Base-by-base conservation (phyloP, 2,113 vertebrate species). In the Salvelinus alpinus region DNA sequence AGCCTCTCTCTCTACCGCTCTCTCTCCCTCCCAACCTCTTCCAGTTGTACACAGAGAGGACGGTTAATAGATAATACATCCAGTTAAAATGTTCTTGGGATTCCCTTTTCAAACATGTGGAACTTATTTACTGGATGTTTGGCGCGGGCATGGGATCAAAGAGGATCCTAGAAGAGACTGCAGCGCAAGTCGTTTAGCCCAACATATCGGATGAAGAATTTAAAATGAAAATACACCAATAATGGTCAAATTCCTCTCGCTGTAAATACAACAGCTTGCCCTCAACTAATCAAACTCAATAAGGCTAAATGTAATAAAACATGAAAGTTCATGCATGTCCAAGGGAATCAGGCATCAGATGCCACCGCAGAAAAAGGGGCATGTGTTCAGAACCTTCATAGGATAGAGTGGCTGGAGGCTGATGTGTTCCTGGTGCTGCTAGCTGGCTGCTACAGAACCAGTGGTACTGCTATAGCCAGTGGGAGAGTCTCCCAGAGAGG, bases 21-120 rank as follows among this genome's bases (percentile, higher is more conserved):
- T 85, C 84, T 86, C 77, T 70, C 75, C 60, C 65, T 72, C 38
- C 70, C 75, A 71, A 77, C 72, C 79, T 66, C 22, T 57, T 72
- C 62, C 60, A 71, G 47, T 82, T 48, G 66, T 79, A 76, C 51
- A 59, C 48, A 70, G 75, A 84, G 76, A 83, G 78, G n/a, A 48
- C 7, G 24, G 38, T 73, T 89, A 77, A 82, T 86, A 85, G 83
- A 87, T 80, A 80, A 89, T 87, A 80, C 81, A 84, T 82, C 82
- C 67, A 70, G 82, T 85, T 86, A 83, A 78, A 75, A 76, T 82
- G 82, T 84, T 88, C 78, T 79, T 79, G 87, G 86, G 90, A 90
- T 89, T 90, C 87, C 86, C 84, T 86, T 83, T 73, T 78, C 76
- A 70, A 79, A 84, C 85, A 90, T 82, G 74, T 80, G 89, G 84